Evolutionary conservation across 2,113 vertebrate genomes (phyloP).

Genomic region (Nycticryphes semicollaris): DNA sequence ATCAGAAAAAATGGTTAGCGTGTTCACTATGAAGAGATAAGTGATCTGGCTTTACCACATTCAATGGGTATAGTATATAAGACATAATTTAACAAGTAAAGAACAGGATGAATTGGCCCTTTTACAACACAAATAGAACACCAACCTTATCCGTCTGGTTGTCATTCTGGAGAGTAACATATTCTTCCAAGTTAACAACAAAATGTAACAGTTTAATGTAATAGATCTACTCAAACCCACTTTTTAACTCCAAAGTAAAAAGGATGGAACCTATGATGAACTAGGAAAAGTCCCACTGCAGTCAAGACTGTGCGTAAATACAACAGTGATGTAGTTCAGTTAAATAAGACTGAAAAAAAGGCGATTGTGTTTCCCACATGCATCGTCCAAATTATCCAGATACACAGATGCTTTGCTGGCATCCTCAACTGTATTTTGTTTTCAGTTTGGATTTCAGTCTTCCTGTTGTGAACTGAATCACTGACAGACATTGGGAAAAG

Average conservation of each 20-base stretch:
- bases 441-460: neutral
- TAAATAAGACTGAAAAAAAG: neutral
- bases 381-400: neutral
- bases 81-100: neutral
- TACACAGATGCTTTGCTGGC: neutral
- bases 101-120: neutral
- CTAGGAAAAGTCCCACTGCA: neutral
- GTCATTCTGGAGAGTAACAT: neutral
- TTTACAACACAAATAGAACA: neutral
- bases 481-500: neutral
- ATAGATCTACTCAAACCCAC: neutral
- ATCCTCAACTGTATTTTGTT: neutral
- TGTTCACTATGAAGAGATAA: neutral
- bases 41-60: neutral
- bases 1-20: neutral
- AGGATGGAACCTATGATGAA: neutral
- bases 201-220: neutral
- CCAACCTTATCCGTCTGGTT: neutral
- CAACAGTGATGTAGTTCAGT: neutral
- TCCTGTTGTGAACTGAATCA: neutral
- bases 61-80: neutral
- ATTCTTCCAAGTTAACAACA: neutral
- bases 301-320: accelerated
- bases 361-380: neutral
- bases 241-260: neutral